Evolutionary conservation across 2,797 vertebrate genomes (phyloP).

Genomic region (Fundulus diaphanus): DNA sequence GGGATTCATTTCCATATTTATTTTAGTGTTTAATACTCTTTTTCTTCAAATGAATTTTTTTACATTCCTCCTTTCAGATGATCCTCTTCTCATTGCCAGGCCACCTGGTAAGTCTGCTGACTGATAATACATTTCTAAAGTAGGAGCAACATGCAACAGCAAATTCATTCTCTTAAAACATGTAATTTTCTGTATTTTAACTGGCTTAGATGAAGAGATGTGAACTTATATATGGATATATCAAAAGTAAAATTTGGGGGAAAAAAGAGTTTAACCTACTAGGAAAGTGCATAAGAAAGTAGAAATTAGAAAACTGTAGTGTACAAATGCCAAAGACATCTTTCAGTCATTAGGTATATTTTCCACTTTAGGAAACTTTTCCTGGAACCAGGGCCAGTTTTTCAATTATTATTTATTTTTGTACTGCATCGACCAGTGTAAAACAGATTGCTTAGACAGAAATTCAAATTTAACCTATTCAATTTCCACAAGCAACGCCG

Average conservation of each 20-base stretch:
- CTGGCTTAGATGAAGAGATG: neutral
- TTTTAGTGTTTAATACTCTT: slow-evolving; percentile 53
- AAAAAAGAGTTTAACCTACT: neutral
- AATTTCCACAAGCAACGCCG: slow-evolving; percentile 17
- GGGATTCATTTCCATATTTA: slow-evolving; percentile 32
- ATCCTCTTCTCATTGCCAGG: slow-evolving; percentile 95
- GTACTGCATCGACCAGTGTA: neutral
- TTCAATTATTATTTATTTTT: neutral
- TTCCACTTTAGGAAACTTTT: neutral
- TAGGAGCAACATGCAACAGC: neutral
- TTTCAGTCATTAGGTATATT: neutral
- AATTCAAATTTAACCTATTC: slow-evolving; percentile 1
- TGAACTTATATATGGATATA: neutral
- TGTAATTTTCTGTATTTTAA: neutral
- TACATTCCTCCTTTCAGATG: slow-evolving; percentile 83
- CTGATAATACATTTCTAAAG: neutral
- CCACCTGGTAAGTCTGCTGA: slow-evolving; percentile 89
- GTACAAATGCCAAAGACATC: neutral
- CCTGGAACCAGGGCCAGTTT: neutral
- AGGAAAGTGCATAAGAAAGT: neutral
- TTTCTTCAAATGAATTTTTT: slow-evolving; percentile 50
- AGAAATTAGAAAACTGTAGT: neutral
- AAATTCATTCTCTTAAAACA: too few relatives aligned
- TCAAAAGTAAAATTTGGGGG: neutral
- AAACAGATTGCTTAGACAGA: neutral